Evolutionary conservation across 2,113 vertebrate species (phyloP), one percentile per base, ranked within the genome.

Genomic region (Brienomyrus brachyistius): DNA sequence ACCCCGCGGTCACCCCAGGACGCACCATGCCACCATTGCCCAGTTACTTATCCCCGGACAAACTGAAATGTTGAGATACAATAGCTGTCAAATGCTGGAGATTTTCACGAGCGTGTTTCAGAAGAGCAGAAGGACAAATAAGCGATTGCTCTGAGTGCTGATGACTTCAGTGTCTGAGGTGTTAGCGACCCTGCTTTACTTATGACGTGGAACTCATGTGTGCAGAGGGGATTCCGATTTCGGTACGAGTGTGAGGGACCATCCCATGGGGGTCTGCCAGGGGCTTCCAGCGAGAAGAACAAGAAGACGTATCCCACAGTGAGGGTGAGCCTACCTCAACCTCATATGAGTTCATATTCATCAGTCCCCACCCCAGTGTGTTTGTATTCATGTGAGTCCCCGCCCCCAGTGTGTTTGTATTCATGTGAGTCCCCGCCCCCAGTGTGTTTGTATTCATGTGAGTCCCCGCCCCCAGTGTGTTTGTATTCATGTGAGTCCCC

Each of bases 241-340:
- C 97, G 98, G 21, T 99, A 99, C 0, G 98, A 98, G 93, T 99
- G 98, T 0, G 98, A 99, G 92, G 98, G 98, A 10, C 98, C 98
- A 2, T 99, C 98, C 0, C 98, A 99, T 0, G 98, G 98, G 0
- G 98, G 98, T 5, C 95, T 99, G 47, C 98, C 98, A 0, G 98
- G 98, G 86, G 98, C 98, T 21, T 99, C 98, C 93, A 99, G 98
- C 0, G 98, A 99, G 93, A 99, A 98, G 92, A 98, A 98, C 84
- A 94, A 97, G 90, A 98, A 98, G 90, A 99, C 98, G 0, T 99
- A 99, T 87, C 98, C 98, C 2, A 98, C 98, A 0, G 98, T 99
- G 84, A 99, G 98, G 97, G 98, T 99, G 93, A 94, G 83, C 17
- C 23, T 9, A 1, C 31, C 11, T 17, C 70, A 17, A 17, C 66